A percentile compares a stretch with the other conserved stretches of the same genome.
Evolutionary conservation across 2,888 invertebrate species (phyloP).

Genomic region (Orchesellides sinensis): DNA sequence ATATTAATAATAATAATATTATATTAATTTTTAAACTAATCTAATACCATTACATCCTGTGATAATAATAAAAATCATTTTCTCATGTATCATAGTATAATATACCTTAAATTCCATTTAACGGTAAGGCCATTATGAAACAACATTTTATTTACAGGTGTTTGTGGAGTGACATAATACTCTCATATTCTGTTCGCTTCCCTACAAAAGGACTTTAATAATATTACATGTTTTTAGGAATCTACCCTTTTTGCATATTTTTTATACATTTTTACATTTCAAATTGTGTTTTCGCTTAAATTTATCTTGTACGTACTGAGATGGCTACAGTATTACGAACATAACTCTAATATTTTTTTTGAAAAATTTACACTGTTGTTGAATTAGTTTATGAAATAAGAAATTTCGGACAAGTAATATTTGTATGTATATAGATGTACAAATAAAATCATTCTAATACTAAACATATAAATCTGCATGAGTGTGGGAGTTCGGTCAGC

Average conservation of each 20-base stretch:
- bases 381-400: too few relatives aligned
- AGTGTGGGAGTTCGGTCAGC: too few relatives aligned
- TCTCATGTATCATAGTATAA: conserved; percentile 39
- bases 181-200: conserved; percentile 23
- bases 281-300: not conserved
- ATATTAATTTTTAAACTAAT: conserved; percentile 29
- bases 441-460: too few relatives aligned
- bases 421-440: too few relatives aligned
- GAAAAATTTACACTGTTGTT: not conserved
- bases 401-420: too few relatives aligned
- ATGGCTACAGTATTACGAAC: too few relatives aligned
- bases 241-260: not conserved
- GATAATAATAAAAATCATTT: conserved; percentile 59
- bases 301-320: not conserved
- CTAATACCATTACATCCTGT: conserved; percentile 48
- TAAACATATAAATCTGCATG: too few relatives aligned
- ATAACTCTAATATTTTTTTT: not conserved
- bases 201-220: conserved; percentile 37
- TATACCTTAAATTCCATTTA: conserved; percentile 50
- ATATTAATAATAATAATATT: conserved; percentile 49
- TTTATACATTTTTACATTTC: not conserved
- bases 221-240: too few relatives aligned
- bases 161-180: conserved; percentile 45
- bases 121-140: conserved; percentile 62
- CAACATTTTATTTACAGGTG: conserved; percentile 50